These are phyloP conservation scores for Forbesichthys papilliferus DNA, from an alignment of 2,113 vertebrate genomes.

Conservation along the genomic window DNA sequence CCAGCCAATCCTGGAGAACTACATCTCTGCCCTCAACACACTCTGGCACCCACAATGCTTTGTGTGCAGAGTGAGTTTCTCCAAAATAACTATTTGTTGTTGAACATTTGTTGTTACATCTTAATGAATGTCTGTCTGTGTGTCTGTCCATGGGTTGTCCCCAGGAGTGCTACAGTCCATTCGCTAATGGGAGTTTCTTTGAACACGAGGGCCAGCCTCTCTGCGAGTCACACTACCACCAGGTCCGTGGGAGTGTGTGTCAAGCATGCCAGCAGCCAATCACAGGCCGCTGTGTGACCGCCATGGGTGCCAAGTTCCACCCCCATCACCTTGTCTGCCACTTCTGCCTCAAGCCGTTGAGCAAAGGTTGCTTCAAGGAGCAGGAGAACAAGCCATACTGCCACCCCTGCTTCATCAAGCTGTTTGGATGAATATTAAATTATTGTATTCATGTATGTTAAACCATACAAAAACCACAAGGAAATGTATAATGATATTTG, in stretches of 20 bases:
- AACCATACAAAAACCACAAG: neutral
- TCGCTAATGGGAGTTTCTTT: slow-evolving; percentile 90
- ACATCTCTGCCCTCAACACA: slow-evolving; percentile 89
- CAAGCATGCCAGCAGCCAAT: slow-evolving; percentile 90
- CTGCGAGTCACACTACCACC: slow-evolving; percentile 91
- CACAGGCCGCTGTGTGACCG: slow-evolving; percentile 88
- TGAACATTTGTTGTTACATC: neutral
- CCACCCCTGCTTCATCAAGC: slow-evolving; percentile 90
- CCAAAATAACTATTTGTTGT: neutral
- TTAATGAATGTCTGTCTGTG: neutral
- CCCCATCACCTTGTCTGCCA: slow-evolving; percentile 92
- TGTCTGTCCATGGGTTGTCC: neutral
- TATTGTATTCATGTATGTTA: too few species aligned
- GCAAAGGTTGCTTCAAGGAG: slow-evolving; percentile 93
- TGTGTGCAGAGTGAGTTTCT: slow-evolving; percentile 74
- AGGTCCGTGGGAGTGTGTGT: slow-evolving; percentile 86
- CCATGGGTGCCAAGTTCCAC: slow-evolving; percentile 91
- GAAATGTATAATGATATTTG: neutral
- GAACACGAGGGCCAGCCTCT: slow-evolving; percentile 88
- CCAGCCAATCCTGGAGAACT: slow-evolving; percentile 89
- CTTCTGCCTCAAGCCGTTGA: slow-evolving; percentile 89
- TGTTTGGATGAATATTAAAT: slow-evolving; percentile 73
- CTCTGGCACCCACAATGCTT: slow-evolving; percentile 93
- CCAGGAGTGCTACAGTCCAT: slow-evolving; percentile 88
- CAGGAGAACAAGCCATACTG: slow-evolving; percentile 92